Percentiles rank a stretch among this genome's conserved stretches.
Conservation (phyloP, 2,113 vertebrate species). For the Bambusicola thoracicus region DNA sequence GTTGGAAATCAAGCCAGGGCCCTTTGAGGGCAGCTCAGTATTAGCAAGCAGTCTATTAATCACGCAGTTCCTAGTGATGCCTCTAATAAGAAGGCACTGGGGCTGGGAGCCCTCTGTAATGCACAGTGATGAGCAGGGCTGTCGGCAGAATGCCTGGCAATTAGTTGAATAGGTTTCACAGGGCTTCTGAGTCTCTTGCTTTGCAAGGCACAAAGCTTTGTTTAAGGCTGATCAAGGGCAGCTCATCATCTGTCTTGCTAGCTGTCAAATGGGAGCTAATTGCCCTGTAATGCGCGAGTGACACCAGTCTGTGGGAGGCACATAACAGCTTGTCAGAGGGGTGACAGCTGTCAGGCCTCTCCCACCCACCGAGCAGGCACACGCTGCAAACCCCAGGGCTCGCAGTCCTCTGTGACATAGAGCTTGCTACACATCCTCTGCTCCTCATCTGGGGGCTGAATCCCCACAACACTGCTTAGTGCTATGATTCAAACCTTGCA, state of each 20-base stretch:
- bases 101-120: conserved; percentile 37
- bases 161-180: conserved; percentile 43
- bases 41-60: conserved; percentile 12
- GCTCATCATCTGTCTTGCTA: conserved; percentile 34
- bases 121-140: neutral
- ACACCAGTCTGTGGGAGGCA: neutral
- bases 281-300: neutral
- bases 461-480: neutral
- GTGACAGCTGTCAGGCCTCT: conserved; percentile 5
- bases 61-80: conserved; percentile 30
- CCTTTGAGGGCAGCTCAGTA: neutral
- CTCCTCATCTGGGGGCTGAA: neutral
- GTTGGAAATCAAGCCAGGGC: no score
- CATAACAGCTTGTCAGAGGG: neutral
- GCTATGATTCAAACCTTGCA: neutral
- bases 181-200: neutral
- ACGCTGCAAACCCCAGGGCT: neutral
- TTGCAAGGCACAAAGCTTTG: neutral
- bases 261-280: conserved; percentile 42
- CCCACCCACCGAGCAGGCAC: neutral
- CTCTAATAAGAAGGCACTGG: neutral
- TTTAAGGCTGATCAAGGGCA: conserved; percentile 56
- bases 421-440: neutral
- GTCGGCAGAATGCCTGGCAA: neutral
- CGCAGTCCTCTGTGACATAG: rapidly evolving